Evolutionary conservation across 2,797 vertebrate genomes (phyloP), one percentile per base, ranked within the genome.

Genomic region (Scarus forsteni): DNA sequence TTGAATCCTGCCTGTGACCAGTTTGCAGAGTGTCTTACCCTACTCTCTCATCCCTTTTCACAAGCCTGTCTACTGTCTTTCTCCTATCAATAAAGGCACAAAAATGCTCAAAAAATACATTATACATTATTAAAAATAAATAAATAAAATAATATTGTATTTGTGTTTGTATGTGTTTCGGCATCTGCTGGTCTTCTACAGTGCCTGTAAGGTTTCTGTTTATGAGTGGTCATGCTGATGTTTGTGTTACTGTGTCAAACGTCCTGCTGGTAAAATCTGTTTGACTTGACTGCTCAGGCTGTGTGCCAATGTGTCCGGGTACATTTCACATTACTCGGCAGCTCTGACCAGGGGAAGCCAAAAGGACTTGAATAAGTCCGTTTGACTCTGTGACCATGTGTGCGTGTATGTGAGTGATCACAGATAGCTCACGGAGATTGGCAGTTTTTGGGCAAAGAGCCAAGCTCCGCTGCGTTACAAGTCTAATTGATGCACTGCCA

Each of bases 401-500:
- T 12, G 39, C 48, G 43, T 50, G 45, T 50, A 69, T 51, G 35
- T 48, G 77, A 61, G 6, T 59, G 73, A 71, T 76, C 53, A 61
- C 54, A 74, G 63, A 61, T 45, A 73, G 60, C 77, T 83, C 79
- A 68, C 69, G 58, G 55, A 52, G 55, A 48, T 66, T 85, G 80
- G 80, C 79, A 80, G 15, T 58, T 84, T 74, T 59, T 39, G 54
- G 35, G 46, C 46, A 73, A 84, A 80, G 57, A 80, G 69, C 54
- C 70, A 64, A 73, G 56, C 70, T 77, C 71, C 73, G 70, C 71
- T 45, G 54, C 73, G 52, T 85, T 81, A 78, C 80, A 70, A 67
- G 54, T 71, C 62, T 81, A 87, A 86, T 75, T 82, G 80, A 87
- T 75, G 58, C 60, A 40, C 64, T 50, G 79, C 75, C 70, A 73